Conservation (phyloP, 2,797 vertebrate species). For the Crax fasciolata region DNA sequence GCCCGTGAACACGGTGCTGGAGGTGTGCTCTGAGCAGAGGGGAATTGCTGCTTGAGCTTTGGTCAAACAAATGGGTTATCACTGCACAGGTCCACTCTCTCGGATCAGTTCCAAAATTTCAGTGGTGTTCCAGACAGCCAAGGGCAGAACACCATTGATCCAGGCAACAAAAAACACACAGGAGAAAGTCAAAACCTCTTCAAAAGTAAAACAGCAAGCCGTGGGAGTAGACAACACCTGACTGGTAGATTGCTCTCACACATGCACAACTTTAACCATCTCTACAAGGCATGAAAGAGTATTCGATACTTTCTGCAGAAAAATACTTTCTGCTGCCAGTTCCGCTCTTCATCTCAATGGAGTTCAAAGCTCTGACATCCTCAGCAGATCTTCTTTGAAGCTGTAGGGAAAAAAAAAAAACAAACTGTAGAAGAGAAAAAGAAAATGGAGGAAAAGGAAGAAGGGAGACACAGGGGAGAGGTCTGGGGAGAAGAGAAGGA, state of each 20-base stretch:
- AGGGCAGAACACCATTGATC: neutral
- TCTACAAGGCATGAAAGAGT: neutral
- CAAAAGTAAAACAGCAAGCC: neutral
- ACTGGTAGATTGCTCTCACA: neutral
- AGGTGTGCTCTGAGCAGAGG: neutral
- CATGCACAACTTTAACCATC: neutral
- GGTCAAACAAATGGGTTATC: neutral
- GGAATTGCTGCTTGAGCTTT: neutral
- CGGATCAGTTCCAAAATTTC: rapidly evolving
- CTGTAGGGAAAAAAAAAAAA: neutral
- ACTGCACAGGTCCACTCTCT: neutral
- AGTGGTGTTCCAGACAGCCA: neutral
- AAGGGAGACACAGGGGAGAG: neutral
- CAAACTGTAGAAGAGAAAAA: neutral
- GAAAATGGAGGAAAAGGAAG: neutral
- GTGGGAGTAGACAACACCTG: neutral
- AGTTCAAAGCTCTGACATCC: neutral
- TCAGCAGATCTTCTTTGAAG: neutral
- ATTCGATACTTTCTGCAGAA: neutral
- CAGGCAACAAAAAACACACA: rapidly evolving
- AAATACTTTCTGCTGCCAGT: neutral
- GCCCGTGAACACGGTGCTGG: neutral
- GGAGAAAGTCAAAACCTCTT: neutral
- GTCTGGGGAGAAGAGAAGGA: neutral
- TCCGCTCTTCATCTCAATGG: neutral